Evolutionary conservation across 30 jellyfish, hydroid and myxozoan genomes (phyloP).

Genomic region (Turritopsis dohrnii): DNA sequence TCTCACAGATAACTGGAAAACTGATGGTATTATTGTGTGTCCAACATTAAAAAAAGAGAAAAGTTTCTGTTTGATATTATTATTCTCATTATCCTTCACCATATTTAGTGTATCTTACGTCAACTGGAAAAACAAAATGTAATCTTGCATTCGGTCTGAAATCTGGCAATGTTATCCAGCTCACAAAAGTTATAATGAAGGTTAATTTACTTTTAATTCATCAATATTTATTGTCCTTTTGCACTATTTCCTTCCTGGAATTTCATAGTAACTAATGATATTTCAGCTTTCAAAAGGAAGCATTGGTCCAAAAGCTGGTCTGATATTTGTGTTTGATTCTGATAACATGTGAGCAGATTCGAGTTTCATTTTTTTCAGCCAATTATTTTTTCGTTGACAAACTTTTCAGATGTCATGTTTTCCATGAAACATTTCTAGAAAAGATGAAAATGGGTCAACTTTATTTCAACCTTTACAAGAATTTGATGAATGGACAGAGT

Average conservation of each 20-base stretch:
- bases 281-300: slow-evolving; percentile 86
- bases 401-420: too few relatives aligned
- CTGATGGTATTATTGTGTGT: slow-evolving; percentile 33
- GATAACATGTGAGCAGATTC: slow-evolving; percentile 52
- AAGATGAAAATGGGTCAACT: slow-evolving; percentile 42
- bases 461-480: slow-evolving; percentile 40
- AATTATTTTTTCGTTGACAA: too few relatives aligned
- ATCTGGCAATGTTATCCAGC: slow-evolving; percentile 42
- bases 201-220: slow-evolving; percentile 20
- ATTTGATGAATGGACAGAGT: slow-evolving; percentile 59
- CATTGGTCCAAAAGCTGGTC: slow-evolving; percentile 75
- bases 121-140: slow-evolving; percentile 66
- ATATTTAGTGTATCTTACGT: slow-evolving; percentile 43
- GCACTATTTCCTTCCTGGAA: neutral
- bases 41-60: neutral
- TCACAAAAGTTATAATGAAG: slow-evolving; percentile 76
- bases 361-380: too few relatives aligned
- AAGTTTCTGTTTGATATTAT: neutral
- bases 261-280: too few relatives aligned
- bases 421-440: neutral
- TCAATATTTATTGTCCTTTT: neutral
- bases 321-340: slow-evolving; percentile 69
- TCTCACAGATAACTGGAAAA: slow-evolving; percentile 36
- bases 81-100: too few relatives aligned
- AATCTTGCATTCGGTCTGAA: slow-evolving; percentile 61